Evolutionary conservation across 1,140 invertebrate genomes (phyloP), one percentile per base, ranked within the genome.

Genomic region (Coptotermes formosanus): DNA sequence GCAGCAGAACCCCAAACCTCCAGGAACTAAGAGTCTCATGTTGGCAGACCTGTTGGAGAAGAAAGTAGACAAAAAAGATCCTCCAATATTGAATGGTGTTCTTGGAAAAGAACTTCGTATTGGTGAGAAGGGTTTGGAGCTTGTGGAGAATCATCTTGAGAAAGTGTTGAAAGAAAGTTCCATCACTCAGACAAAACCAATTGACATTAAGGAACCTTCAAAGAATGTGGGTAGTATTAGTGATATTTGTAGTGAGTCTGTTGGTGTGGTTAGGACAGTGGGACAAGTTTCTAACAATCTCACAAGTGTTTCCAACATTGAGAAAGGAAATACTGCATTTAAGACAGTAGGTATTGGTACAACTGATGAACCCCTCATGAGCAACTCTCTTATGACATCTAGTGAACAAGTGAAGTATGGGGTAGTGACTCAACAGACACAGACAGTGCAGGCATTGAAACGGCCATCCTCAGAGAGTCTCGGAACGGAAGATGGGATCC

Each of bases 11-110:
- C 93, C 92, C 9, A 90, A 90, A 32, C 90, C 89, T 48, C 86
- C 90, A 3, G 87, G 89, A 19, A 89, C 89, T 2, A 91, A 92
- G 83, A 90, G 89, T 48, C 91, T 93, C 88, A 94, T 95, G 92
- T 89, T 96, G 11, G 94, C 94, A 0, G 95, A 95, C 89, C 90
- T 96, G 43, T 89, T 96, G 0, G 95, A 96, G 86, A 92, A 93
- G 87, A 94, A 93, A 86, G 91, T 95, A 1, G 93, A 94, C 19
- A 93, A 94, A 44, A 93, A 93, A 86, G 92, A 93, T 4, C 84
- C 86, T 48, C 90, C 90, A 8, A 90, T 93, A 9, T 88, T 94
- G 87, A 94, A 94, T 88, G 94, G 94, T 7, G 91, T 92, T 3
- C 87, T 94, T 7, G 91, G 91, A 6, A 93, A 94, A 88, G 94